These are phyloP conservation scores for Machimus atricapillus DNA, from an alignment of 2,888 invertebrate species.

Conservation along the genomic window DNA sequence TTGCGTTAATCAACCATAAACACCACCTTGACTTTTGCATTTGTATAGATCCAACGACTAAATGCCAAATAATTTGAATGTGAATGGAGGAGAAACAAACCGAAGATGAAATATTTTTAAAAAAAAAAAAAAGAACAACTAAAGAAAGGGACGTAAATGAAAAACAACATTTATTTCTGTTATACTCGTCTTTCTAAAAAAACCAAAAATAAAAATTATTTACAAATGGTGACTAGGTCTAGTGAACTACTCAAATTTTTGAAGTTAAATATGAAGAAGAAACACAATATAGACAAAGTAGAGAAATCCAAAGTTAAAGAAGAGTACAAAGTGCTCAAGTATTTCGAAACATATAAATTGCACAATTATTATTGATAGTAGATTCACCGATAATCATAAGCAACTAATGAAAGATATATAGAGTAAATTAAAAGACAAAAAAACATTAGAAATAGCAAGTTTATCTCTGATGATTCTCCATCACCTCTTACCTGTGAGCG, in stretches of 20 bases:
- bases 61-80: slow-evolving; percentile 27
- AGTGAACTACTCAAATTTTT: not conserved
- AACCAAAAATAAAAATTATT: not conserved
- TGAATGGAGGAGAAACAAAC: not conserved
- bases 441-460: slow-evolving; percentile 16
- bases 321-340: slow-evolving; percentile 13
- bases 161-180: not conserved
- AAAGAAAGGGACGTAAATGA: not conserved
- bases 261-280: not conserved
- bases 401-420: slow-evolving; percentile 16
- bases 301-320: not conserved
- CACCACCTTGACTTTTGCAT: slow-evolving; percentile 8
- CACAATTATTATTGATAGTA: slow-evolving; percentile 40
- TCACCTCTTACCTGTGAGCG: not conserved
- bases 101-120: not conserved
- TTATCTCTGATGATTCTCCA: not conserved
- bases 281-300: not conserved
- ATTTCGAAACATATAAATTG: slow-evolving; percentile 20
- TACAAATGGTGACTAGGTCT: not conserved
- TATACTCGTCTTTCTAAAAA: slow-evolving; percentile 8
- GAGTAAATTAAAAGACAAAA: slow-evolving; percentile 4
- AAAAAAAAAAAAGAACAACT: slow-evolving; percentile 8
- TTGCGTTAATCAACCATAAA: slow-evolving; percentile 1
- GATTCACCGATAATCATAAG: slow-evolving; percentile 33
- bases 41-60: not conserved